Percentiles rank a stretch among this genome's conserved stretches.
Evolutionary conservation across 2,797 vertebrate genomes (phyloP).

Genomic region (Toxotes lorentzi): DNA sequence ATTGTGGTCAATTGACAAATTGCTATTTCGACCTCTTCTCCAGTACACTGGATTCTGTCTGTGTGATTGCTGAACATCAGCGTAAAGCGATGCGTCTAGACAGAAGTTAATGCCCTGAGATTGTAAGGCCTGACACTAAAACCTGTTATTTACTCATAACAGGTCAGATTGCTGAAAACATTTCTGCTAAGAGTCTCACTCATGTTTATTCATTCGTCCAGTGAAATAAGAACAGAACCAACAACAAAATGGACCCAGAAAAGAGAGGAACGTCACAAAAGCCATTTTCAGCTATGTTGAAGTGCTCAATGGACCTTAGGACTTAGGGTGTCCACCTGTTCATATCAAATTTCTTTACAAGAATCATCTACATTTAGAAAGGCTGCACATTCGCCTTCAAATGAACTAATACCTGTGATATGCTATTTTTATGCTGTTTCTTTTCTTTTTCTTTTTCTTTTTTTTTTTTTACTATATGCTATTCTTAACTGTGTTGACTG

Average conservation of each 20-base stretch:
- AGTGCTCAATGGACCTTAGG: background rate
- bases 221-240: slow-evolving; percentile 1
- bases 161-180: slow-evolving; percentile 3
- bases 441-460: background rate
- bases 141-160: slow-evolving; percentile 17
- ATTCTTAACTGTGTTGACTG: slow-evolving; percentile 45
- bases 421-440: slow-evolving; percentile 45
- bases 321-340: background rate
- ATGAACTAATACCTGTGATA: slow-evolving; percentile 12
- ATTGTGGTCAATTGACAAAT: background rate
- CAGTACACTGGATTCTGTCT: slow-evolving; percentile 3
- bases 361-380: slow-evolving; percentile 23
- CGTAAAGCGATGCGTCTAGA: slow-evolving; percentile 30
- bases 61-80: slow-evolving; percentile 4
- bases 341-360: background rate
- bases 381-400: slow-evolving; percentile 20
- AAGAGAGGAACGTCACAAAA: background rate
- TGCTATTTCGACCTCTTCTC: background rate
- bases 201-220: slow-evolving; percentile 14
- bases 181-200: background rate
- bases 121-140: slow-evolving; percentile 16
- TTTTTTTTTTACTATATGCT: slow-evolving; percentile 8
- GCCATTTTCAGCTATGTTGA: background rate
- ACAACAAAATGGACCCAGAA: background rate
- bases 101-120: slow-evolving; percentile 10